Conservation (phyloP, 2,888 invertebrate species). For the Deilephila porcellus region DNA sequence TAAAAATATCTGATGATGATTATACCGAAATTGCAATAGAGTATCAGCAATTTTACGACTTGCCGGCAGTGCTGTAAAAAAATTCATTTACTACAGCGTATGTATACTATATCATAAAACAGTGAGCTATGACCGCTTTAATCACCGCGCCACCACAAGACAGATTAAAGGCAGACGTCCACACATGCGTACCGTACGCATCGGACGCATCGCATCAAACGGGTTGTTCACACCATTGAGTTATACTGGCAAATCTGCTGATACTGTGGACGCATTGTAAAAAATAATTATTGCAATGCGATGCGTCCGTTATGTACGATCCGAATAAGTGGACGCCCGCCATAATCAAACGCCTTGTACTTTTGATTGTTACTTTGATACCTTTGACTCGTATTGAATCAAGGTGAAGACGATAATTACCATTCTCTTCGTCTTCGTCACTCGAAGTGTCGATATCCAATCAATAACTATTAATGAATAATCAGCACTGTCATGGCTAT, state of each 20-base stretch:
- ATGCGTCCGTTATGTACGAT: too few species aligned
- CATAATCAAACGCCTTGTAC: background rate
- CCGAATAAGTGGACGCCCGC: too few species aligned
- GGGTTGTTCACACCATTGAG: too few species aligned
- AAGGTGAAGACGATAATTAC: conserved; percentile 7
- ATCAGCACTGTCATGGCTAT: conserved; percentile 3
- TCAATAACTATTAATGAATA: conserved; percentile 15
- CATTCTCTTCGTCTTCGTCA: conserved; percentile 17
- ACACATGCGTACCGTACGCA: too few species aligned
- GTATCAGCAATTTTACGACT: too few species aligned
- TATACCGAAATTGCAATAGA: too few species aligned
- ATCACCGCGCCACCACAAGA: background rate
- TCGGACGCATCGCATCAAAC: too few species aligned
- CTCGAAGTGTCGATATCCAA: background rate
- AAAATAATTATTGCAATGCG: too few species aligned
- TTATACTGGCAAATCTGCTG: too few species aligned
- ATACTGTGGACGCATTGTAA: too few species aligned
- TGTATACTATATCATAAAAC: background rate
- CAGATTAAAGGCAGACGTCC: background rate
- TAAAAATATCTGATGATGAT: too few species aligned
- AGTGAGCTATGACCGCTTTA: background rate
- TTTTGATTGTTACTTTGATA: background rate
- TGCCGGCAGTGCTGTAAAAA: background rate
- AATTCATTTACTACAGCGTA: background rate
- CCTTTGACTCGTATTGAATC: background rate